phyloP scores from a whole-genome alignment of 2,113 vertebrate genomes.

The Verasper variegatus region DNA sequence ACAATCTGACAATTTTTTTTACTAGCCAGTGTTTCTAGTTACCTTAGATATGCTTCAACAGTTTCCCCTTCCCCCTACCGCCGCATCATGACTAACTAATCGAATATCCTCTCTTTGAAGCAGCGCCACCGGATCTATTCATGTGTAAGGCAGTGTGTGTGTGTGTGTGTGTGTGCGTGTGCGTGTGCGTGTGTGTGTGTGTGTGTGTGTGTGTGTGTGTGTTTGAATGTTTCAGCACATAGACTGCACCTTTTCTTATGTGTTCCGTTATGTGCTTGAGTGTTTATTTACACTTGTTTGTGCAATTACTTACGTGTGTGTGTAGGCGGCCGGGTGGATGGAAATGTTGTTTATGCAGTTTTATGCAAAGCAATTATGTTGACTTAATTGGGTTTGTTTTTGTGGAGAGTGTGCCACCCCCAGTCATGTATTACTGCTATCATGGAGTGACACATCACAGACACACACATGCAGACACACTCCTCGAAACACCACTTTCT shows the following conservation, averaged over 20 bases:
- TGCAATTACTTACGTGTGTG: constrained; percentile 58
- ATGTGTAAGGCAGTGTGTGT: constrained; percentile 54
- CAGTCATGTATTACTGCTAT: constrained; percentile 73
- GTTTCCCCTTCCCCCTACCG: constrained; percentile 22
- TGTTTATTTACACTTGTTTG: constrained; percentile 37
- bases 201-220: too few relatives aligned
- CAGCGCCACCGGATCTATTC: constrained; percentile 60
- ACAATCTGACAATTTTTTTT: background rate
- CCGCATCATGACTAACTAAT: constrained; percentile 73
- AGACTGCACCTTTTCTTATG: constrained; percentile 35
- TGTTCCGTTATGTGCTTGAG: constrained; percentile 45
- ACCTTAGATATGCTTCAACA: constrained; percentile 35
- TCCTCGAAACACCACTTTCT: constrained; percentile 36
- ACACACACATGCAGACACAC: background rate
- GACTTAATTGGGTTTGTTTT: constrained; percentile 83
- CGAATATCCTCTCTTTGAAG: constrained; percentile 75
- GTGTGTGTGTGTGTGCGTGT: constrained; percentile 47
- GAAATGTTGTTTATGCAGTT: constrained; percentile 82
- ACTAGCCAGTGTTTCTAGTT: constrained; percentile 24
- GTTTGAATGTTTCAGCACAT: background rate
- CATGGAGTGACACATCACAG: constrained; percentile 48
- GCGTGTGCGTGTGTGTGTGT: constrained; percentile 11
- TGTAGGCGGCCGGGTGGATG: constrained; percentile 62
- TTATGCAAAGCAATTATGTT: constrained; percentile 81
- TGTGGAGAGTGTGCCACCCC: constrained; percentile 76